Percentiles rank a stretch among this genome's conserved stretches.
Evolutionary conservation across 2,113 vertebrate species (phyloP).

Genomic region (Eubucco bourcierii): DNA sequence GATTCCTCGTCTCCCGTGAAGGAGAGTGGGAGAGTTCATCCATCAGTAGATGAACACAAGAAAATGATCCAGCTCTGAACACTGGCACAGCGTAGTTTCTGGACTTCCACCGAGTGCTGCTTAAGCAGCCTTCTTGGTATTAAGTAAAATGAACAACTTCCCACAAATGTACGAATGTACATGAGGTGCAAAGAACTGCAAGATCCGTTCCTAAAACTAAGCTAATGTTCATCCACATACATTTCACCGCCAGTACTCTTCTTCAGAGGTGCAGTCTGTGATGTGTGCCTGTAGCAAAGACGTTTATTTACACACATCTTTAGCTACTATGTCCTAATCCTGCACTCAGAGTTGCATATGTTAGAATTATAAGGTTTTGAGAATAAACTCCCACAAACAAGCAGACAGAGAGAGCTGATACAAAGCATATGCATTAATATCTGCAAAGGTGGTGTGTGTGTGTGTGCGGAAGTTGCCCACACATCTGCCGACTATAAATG

Average conservation of each 20-base stretch:
- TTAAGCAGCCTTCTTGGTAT: not conserved
- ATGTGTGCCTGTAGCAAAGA: not conserved
- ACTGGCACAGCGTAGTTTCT: not conserved
- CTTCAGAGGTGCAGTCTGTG: not conserved
- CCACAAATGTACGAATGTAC: not conserved
- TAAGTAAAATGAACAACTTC: not conserved
- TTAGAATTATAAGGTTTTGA: not conserved
- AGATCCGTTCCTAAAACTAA: not conserved
- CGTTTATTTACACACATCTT: not conserved
- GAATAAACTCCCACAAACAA: not conserved
- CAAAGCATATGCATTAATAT: not conserved
- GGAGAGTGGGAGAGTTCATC: not conserved
- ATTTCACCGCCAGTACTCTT: not conserved
- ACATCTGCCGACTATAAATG: not conserved
- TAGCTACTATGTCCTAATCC: not conserved
- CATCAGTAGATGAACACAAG: not conserved
- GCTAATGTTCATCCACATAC: not conserved
- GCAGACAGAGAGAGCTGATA: not conserved
- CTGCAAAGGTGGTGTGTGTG: conserved; percentile 1
- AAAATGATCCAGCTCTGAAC: not conserved
- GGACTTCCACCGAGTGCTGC: not conserved
- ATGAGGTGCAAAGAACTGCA: not conserved
- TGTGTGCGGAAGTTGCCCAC: not conserved
- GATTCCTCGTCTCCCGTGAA: not conserved
- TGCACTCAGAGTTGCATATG: not conserved